A percentile compares a stretch with the other conserved stretches of the same genome.
These are phyloP conservation scores for Bucorvus abyssinicus DNA, from an alignment of 2,797 vertebrate genomes.

Conservation along the genomic window DNA sequence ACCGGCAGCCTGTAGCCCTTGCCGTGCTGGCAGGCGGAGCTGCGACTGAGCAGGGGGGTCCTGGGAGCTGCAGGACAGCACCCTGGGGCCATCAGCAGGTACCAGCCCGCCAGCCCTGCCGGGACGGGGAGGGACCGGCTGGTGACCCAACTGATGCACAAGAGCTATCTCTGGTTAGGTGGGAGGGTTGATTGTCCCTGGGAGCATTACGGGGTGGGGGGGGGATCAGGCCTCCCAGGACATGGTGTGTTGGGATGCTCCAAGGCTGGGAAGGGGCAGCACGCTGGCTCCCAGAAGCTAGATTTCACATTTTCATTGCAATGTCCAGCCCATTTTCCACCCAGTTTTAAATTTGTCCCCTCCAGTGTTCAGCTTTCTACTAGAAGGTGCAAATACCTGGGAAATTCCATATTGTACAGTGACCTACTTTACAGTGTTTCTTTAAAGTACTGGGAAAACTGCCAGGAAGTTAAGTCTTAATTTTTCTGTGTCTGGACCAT, in stretches of 20 bases:
- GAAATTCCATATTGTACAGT: not conserved
- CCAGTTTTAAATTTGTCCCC: not conserved
- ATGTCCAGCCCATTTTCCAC: not conserved
- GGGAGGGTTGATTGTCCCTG: too few species aligned
- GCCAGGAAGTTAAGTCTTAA: not conserved
- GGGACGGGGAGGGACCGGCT: too few species aligned
- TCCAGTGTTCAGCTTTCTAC: not conserved
- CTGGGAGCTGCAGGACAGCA: too few species aligned
- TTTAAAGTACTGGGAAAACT: not conserved
- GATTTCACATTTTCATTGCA: fast-evolving
- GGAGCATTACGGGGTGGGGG: too few species aligned
- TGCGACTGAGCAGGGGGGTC: too few species aligned
- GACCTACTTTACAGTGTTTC: not conserved
- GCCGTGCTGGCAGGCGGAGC: too few species aligned
- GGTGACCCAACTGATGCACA: too few species aligned
- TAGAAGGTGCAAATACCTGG: not conserved
- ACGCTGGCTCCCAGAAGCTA: fast-evolving
- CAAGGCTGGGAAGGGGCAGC: not conserved
- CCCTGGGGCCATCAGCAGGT: too few species aligned
- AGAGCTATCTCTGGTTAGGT: too few species aligned
- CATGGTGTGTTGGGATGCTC: not conserved
- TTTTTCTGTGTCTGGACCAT: not conserved
- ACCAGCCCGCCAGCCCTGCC: too few species aligned
- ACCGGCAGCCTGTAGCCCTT: too few species aligned
- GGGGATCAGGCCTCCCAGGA: too few species aligned